These are phyloP conservation scores for Pseudochaenichthys georgianus DNA, from an alignment of 2,797 vertebrate species.

Conservation along the genomic window DNA sequence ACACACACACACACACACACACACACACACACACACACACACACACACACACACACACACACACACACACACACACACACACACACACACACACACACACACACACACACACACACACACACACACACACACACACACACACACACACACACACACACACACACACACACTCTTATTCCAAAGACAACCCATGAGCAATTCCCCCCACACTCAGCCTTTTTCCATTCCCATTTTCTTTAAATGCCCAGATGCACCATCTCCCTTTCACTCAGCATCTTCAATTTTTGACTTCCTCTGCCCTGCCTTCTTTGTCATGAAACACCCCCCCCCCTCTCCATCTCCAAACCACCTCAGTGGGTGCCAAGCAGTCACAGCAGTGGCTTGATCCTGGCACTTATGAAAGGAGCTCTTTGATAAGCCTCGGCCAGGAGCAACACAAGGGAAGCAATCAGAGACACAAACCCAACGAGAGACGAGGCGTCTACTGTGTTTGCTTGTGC, in stretches of 20 bases:
- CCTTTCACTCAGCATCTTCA: constrained; percentile 58
- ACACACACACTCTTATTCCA: constrained; percentile 14
- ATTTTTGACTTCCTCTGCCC: constrained; percentile 76
- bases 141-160: neutral
- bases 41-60: too few species aligned
- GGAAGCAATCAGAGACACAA: constrained; percentile 83
- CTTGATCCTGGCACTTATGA: constrained; percentile 83
- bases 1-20: neutral
- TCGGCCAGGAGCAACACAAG: constrained; percentile 78
- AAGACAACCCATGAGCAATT: constrained; percentile 40
- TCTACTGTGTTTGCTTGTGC: constrained; percentile 65
- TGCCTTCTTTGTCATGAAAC: constrained; percentile 59
- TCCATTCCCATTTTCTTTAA: constrained; percentile 49
- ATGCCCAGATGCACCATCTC: constrained; percentile 61
- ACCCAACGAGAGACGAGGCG: constrained; percentile 75
- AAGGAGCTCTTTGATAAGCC: constrained; percentile 84
- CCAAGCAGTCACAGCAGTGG: constrained; percentile 81
- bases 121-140: neutral
- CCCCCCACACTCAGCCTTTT: constrained; percentile 40
- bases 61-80: too few species aligned
- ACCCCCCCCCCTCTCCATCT: constrained; percentile 37
- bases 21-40: too few species aligned
- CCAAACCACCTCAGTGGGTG: constrained; percentile 73
- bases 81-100: too few species aligned
- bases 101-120: too few species aligned